Base-by-base conservation (phyloP, 2,797 vertebrate species). In the Chrysocyon brachyurus region DNA sequence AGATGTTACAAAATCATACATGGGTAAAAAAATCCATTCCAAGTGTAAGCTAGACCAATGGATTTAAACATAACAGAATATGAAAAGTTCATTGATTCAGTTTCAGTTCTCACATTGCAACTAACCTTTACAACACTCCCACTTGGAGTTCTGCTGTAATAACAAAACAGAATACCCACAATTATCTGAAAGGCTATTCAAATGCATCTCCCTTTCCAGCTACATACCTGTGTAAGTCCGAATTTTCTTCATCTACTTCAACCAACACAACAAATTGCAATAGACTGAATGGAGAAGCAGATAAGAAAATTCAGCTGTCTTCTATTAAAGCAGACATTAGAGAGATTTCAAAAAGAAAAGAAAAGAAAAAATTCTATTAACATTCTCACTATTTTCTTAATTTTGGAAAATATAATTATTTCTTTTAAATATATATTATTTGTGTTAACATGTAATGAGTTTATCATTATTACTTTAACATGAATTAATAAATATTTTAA, bases 81-180 rank as follows among this genome's bases (percentile, higher is more conserved):
- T 28, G 79, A 93, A 92, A 94, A 94, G 95, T 91, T 96, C 89
- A 90, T 28, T 96, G 92, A 96, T 85, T 91, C 46, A 0, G 72
- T 96, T 95, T 97, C 52, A 83, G 82, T 85, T 79, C 90, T 87
- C 85, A 97, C n/a, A 75, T 0, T 61, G 61, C 46, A 96, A 87
- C 57, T 96, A 96, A 96, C 64, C 86, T 96, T 97, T 96, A 81
- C 88, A 87, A 84, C 93, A 64, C 75, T 75, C 56, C 31, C 88
- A 87, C 12, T n/a, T 92, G 57, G 33, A 87, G 26, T 79, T 90
- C 22, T 90, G 33, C 54, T 54, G 12, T 17, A 22, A 12, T 72
- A n/a, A 66, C 66, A 61, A 87, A 82, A 57, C 46, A 83, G 63
- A 94, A 54, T 31, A 19, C 54, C 59, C 56, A 90, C 28, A 96